Evolutionary conservation across 2,797 vertebrate species (phyloP).

Genomic region (Cercopithecus hamlyni): DNA sequence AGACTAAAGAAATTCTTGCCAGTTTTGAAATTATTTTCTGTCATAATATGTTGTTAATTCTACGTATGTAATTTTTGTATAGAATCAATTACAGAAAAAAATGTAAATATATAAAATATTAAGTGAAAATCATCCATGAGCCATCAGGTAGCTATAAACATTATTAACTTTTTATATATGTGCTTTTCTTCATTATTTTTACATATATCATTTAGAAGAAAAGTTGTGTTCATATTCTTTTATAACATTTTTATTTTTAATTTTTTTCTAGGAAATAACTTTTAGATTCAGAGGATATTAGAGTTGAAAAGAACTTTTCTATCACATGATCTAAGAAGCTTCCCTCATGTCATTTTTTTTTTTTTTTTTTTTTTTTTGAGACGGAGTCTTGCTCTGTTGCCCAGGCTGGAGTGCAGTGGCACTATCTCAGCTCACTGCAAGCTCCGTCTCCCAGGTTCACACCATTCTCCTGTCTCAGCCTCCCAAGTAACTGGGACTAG

Average conservation of each 20-base stretch:
- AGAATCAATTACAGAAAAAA: neutral
- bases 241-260: neutral
- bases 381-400: no score
- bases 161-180: conserved; percentile 12
- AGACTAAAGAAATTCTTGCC: neutral
- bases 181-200: conserved; percentile 36
- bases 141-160: neutral
- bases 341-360: neutral
- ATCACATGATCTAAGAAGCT: neutral
- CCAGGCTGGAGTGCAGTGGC: no score
- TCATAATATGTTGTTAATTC: neutral
- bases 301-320: neutral
- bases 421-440: no score
- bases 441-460: no score
- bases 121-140: neutral
- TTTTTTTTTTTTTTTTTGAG: no score
- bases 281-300: neutral
- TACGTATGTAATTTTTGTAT: neutral
- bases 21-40: neutral
- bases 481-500: no score
- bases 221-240: neutral
- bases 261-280: conserved; percentile 10
- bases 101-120: neutral
- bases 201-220: neutral
- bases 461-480: no score